Evolutionary conservation across 2,113 vertebrate genomes (phyloP).

Genomic region (Anolis sagrei): DNA sequence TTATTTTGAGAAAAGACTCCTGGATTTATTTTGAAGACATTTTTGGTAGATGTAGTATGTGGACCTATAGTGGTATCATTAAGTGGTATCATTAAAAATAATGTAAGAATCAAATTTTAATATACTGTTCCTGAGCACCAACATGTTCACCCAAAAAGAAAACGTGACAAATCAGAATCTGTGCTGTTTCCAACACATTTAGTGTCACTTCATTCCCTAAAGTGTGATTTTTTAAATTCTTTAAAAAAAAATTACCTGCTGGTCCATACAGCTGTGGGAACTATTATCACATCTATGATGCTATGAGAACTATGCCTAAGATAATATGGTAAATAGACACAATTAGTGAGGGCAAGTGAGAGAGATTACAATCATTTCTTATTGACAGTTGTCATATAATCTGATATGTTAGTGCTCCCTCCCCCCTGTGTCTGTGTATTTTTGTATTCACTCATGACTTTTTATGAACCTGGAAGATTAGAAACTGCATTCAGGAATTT

Average conservation of each 20-base stretch:
- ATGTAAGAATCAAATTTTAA: neutral
- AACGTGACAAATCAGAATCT: neutral
- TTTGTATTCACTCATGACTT: neutral
- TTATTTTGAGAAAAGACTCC: neutral
- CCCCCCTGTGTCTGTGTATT: too few species aligned
- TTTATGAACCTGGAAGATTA: neutral
- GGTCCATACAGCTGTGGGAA: neutral
- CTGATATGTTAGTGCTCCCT: neutral
- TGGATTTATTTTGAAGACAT: neutral
- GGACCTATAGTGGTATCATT: neutral
- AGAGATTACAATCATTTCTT: too few species aligned
- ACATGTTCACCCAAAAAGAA: neutral
- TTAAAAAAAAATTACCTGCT: neutral
- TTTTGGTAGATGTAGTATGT: neutral
- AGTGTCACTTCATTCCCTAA: too few species aligned
- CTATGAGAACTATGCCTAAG: neutral
- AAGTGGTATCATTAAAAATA: neutral
- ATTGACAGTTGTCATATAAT: neutral
- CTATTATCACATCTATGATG: neutral
- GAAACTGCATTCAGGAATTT: neutral
- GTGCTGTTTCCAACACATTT: neutral
- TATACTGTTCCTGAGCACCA: neutral
- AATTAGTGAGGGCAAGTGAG: too few species aligned
- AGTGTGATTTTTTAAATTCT: too few species aligned
- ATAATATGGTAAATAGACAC: neutral